These are phyloP conservation scores for Etheostoma cragini DNA, from an alignment of 2,113 vertebrate species.

Conservation along the genomic window DNA sequence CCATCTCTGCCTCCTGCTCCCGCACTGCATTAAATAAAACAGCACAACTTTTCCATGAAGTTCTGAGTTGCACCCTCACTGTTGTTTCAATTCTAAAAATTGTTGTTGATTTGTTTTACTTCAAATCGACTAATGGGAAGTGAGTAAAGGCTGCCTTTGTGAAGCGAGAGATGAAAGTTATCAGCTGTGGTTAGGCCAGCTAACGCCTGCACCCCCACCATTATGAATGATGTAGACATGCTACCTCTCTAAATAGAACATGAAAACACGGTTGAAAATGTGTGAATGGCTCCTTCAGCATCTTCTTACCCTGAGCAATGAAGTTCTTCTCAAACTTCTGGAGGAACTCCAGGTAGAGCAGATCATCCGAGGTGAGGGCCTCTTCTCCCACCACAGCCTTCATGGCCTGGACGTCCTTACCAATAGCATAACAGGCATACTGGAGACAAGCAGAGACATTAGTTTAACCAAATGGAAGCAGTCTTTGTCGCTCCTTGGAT, in stretches of 20 bases:
- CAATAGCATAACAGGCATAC: conserved; percentile 89
- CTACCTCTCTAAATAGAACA: not conserved
- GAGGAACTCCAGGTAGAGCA: conserved; percentile 87
- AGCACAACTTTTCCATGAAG: not conserved
- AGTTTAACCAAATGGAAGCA: no score
- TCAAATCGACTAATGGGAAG: not conserved
- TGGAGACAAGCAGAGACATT: conserved; percentile 37
- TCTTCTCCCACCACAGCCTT: conserved; percentile 89
- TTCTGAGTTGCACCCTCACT: not conserved
- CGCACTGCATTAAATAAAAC: not conserved
- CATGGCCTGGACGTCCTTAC: conserved; percentile 89
- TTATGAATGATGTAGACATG: not conserved
- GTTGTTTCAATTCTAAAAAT: not conserved
- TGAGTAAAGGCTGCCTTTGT: not conserved
- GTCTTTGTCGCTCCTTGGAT: no score
- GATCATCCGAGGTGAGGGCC: conserved; percentile 86
- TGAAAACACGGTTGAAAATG: not conserved
- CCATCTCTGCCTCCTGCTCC: not conserved
- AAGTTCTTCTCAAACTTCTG: conserved; percentile 90
- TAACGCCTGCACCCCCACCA: not conserved
- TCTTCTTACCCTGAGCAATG: conserved; percentile 85
- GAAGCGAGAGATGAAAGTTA: not conserved
- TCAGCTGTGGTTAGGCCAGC: not conserved
- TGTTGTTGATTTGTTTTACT: not conserved
- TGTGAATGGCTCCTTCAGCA: not conserved